Base-by-base conservation (phyloP, 1,140 invertebrate species). In the Drosophila pachea region DNA sequence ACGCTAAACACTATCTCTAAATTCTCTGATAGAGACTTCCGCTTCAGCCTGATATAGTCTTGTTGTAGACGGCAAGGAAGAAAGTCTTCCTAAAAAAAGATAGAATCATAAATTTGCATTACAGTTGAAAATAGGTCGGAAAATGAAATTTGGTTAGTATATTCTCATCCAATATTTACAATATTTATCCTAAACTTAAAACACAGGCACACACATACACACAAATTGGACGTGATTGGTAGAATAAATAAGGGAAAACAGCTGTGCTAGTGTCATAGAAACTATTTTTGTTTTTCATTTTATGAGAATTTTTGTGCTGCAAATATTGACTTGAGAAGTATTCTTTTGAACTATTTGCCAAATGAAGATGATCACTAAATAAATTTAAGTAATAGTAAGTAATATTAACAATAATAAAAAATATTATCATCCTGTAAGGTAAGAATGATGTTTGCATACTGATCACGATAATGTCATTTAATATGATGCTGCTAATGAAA, bases 11-110 rank as follows among this genome's bases (percentile, higher is more conserved):
- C 29, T 32, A 12, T 49, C 48, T 35, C 2, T 4, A 0, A n/a
- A 6, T 12, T 38, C 36, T 8, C 14, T 8, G 14, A 36, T 33
- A 59, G 32, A 6, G 9, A 47, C 40, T 59, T 48, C 56, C 56
- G 32, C 22, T 42, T 9, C 4, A 12, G 4, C 7, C 7, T 22
- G 11, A 8, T 8, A 31, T 14, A 33, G 2, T 16, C 4, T 42
- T 7, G 5, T 3, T 22, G 36, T 9, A 5, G 7, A 11, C 6
- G 38, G n/a, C 38, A 40, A 14, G 35, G 35, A 36, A 36, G 22
- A 22, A 36, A 36, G 35, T 36, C 8, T 36, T 36, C 35, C 4
- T 36, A 2, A 4, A 36, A 35, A 36, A 36, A 36, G 1, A 36
- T 36, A 36, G 8, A 36, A 36, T 36, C 8, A 36, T 7, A 36